Evolutionary conservation across 2,113 vertebrate species (phyloP).

Genomic region (Gallinago jamesoni): DNA sequence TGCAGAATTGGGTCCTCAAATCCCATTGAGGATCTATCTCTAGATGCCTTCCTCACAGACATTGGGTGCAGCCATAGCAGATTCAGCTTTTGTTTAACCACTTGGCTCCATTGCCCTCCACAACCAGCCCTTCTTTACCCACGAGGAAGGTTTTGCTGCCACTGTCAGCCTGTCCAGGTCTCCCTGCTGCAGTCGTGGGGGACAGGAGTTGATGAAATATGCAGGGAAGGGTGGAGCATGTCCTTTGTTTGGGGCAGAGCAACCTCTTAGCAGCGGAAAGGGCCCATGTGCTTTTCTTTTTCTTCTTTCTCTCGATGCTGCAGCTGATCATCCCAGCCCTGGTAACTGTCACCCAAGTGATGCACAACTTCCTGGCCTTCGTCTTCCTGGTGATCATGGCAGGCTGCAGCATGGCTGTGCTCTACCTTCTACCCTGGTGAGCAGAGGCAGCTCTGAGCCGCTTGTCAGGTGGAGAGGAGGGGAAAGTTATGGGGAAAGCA

Average conservation of each 20-base stretch:
- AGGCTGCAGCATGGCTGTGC: constrained; percentile 73
- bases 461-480: background rate
- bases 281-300: background rate
- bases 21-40: background rate
- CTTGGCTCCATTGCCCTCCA: background rate
- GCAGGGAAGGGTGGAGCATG: background rate
- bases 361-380: constrained; percentile 70
- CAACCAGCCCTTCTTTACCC: background rate
- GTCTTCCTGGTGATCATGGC: constrained; percentile 65
- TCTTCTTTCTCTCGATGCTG: background rate
- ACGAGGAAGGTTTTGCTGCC: background rate
- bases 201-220: background rate
- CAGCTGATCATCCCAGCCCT: constrained; percentile 78
- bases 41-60: background rate
- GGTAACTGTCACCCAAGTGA: constrained; percentile 59
- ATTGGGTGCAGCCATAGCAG: background rate
- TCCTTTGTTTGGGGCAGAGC: background rate
- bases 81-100: background rate
- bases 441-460: background rate
- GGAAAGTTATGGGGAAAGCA: background rate
- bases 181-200: background rate
- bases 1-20: background rate
- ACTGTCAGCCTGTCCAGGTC: background rate
- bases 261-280: background rate
- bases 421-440: constrained; percentile 81